Base-by-base conservation (phyloP, 2,888 invertebrate species). In the Mechanitis messenoides region DNA sequence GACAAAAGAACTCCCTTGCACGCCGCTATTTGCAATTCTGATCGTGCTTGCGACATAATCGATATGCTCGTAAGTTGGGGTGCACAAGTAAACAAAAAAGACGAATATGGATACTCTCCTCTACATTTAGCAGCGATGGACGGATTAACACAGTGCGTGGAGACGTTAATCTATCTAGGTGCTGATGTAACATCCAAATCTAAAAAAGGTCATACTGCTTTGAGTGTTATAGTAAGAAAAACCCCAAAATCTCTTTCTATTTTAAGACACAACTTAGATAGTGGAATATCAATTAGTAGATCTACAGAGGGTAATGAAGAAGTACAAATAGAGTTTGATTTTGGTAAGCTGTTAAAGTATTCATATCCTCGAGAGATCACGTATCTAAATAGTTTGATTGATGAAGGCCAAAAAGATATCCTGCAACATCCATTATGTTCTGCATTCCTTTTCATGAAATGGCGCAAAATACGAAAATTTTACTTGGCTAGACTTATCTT, bases 401-500 rank as follows among this genome's bases (percentile, higher is more conserved):
- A 96, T 75, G 96, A 96, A 83, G 96, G 96, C 0, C 96, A 96
- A 77, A 96, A 96, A 78, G 95, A 96, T 74, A 94, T 97, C 68
- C 84, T 97, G 54, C 92, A 95, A 69, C 97, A 97, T 88, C 97
- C 97, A 0, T 83, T 97, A 1, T 96, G 96, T 78, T 95, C 96
- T 11, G 96, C 96, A 0, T 97, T 97, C 82, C 87, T 97, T 6
- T 94, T 96, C 81, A 92, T 97, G 75, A 97, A 97, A 78, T 97
- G 97, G 97, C 94, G 95, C 70, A 96, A 96, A 83, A 96, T 97
- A 73, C 91, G 96, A 62, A 96, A 96, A 79, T 97, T 96, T 83
- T 97, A 96, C 81, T 93, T 96, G 59, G 95, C 94, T 0, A 91
- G 96, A 64, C 90, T 96, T 64, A 91, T 95, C 57, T 95, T 96